Percentiles rank a stretch among this genome's conserved stretches.
Conservation (phyloP, 2,888 invertebrate genomes). For the Stenotaenia linearis region DNA sequence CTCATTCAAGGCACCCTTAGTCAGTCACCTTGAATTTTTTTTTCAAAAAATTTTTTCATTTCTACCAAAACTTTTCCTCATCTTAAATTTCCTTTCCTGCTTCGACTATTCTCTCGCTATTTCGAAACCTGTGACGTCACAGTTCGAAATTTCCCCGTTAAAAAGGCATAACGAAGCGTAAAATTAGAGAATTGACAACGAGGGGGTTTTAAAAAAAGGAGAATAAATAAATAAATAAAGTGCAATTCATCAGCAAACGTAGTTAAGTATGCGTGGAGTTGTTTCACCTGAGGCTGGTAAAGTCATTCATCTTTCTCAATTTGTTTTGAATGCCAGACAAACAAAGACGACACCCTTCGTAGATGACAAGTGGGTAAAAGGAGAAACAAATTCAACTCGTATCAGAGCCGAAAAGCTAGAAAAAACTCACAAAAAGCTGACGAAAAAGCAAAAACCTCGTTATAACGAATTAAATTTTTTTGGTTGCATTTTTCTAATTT, state of each 20-base stretch:
- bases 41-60: not conserved
- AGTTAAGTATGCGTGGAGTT: constrained; percentile 23
- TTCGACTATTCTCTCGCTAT: not conserved
- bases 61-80: not conserved
- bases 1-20: constrained; percentile 3
- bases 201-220: not conserved
- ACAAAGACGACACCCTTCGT: not conserved
- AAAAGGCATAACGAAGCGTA: not conserved
- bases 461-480: not conserved
- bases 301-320: constrained; percentile 26
- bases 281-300: constrained; percentile 11
- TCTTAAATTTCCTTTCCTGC: not conserved
- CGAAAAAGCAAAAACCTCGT: too few species aligned
- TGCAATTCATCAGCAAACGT: constrained; percentile 17
- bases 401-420: too few species aligned
- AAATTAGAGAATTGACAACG: not conserved
- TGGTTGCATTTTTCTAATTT: not conserved
- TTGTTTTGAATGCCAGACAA: constrained; percentile 17
- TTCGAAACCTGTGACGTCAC: not conserved
- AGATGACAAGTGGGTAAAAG: not conserved
- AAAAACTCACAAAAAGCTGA: too few species aligned
- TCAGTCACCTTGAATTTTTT: constrained; percentile 16
- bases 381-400: not conserved
- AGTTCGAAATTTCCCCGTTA: not conserved
- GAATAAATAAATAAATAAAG: not conserved